Conservation (phyloP, 2,888 invertebrate species). For the Idaea aversata region DNA sequence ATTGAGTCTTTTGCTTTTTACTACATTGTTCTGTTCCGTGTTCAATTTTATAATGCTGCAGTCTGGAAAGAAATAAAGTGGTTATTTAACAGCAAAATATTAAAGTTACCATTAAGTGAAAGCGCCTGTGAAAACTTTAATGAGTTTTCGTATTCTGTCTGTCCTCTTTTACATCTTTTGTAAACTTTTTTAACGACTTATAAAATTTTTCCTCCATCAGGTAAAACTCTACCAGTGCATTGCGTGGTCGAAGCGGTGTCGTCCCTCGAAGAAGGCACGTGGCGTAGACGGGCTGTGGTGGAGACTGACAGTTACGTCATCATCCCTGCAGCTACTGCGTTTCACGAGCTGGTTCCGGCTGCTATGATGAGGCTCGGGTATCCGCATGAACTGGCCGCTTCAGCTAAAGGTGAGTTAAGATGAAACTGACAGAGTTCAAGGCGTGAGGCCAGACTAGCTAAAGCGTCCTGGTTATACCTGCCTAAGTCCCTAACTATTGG, state of each 20-base stretch:
- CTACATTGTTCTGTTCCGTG: slow-evolving; percentile 20
- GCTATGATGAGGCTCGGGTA: slow-evolving; percentile 95
- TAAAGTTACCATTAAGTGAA: background rate
- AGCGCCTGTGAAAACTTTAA: slow-evolving; percentile 1
- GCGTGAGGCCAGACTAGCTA: background rate
- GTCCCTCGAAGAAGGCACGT: slow-evolving; percentile 83
- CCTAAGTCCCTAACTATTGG: too few relatives aligned
- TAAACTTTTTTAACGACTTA: background rate
- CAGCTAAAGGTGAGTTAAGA: slow-evolving; percentile 84
- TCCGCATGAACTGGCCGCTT: slow-evolving; percentile 90
- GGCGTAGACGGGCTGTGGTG: slow-evolving; percentile 85
- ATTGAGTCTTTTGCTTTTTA: slow-evolving; percentile 29
- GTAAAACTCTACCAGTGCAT: slow-evolving; percentile 92
- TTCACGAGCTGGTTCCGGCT: slow-evolving; percentile 94
- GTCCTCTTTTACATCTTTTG: background rate
- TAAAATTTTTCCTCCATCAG: slow-evolving; percentile 40
- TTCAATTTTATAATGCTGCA: background rate
- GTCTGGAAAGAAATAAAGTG: slow-evolving; percentile 1
- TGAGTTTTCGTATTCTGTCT: background rate
- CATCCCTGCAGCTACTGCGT: slow-evolving; percentile 93
- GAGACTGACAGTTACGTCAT: slow-evolving; percentile 98
- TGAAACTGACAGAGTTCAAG: background rate
- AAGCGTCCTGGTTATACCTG: too few relatives aligned
- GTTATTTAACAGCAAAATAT: slow-evolving; percentile 2
- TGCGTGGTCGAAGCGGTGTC: slow-evolving; percentile 95